Base-by-base conservation (phyloP, 2,113 vertebrate genomes). In the Bufo bufo region DNA sequence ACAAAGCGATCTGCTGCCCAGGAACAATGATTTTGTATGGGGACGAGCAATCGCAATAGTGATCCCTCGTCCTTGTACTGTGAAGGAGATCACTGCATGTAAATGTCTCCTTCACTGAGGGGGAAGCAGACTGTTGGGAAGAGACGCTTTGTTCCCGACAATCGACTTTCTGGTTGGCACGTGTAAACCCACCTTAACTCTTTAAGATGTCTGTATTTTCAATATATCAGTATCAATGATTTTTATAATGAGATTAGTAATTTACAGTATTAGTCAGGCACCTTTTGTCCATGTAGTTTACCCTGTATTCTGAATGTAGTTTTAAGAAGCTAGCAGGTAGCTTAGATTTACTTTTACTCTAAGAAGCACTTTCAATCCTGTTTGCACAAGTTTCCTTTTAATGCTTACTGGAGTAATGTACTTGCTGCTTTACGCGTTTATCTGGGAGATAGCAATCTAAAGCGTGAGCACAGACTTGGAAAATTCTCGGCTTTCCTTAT, bases 401-500 rank as follows among this genome's bases (percentile, higher is more conserved):
- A 69, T 69, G 63, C 52, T 52, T 47, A 11, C 61, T 66, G 81
- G 45, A 83, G 63, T 69, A 83, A 83, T 83, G 61, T 83, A 69
- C 81, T 83, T 83, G 66, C 47, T 69, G 81, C 50, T 54, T 52
- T 84, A 58, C 43, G 23, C n/a, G 50, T 61, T 77, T 88, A 84
- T 84, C 81, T 88, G 16, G 11, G 10, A 88, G 87, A 88, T 88
- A 14, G n/a, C 10, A 77, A 84, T 88, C 87, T 66, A 84, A 65
- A 65, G 81, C 58, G 11, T 14, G 58, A 84, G 72, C 47, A 17
- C 72, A 45, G 72, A 49, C 87, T 77, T 61, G 58, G 71, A 54
- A 80, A 88, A 77, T 54, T 77, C 65, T 82, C 87, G 69, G 72
- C 81, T 77, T 88, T 77, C 16, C 87, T 77, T 88, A 88, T 88